phyloP scores from a whole-genome alignment of 1,140 invertebrate species.

The Drosophila parvula region DNA sequence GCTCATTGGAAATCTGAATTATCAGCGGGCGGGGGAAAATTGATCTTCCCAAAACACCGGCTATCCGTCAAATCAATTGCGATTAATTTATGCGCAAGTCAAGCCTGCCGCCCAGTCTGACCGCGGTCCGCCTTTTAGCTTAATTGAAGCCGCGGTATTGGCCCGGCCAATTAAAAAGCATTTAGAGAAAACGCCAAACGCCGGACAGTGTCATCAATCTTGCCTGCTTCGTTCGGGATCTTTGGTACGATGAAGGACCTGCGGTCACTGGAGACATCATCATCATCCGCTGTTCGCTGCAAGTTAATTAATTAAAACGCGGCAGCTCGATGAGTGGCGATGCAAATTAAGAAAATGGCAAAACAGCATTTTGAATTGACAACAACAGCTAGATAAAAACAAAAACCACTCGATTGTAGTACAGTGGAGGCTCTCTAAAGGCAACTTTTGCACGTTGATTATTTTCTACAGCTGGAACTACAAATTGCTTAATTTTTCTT shows the following conservation, averaged over 20 bases:
- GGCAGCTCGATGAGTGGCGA: slow-evolving; percentile 51
- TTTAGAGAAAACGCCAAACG: slow-evolving; percentile 64
- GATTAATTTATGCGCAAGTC: slow-evolving; percentile 66
- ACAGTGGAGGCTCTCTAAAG: slow-evolving; percentile 6
- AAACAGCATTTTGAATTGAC: slow-evolving; percentile 56
- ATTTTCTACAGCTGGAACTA: too few relatives aligned
- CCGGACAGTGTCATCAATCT: slow-evolving; percentile 70
- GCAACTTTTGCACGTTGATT: not conserved
- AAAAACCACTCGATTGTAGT: slow-evolving; percentile 2
- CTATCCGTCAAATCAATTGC: slow-evolving; percentile 52
- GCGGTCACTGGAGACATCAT: slow-evolving; percentile 64
- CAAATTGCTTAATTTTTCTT: too few relatives aligned
- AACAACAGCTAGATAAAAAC: slow-evolving; percentile 18
- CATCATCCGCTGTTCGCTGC: slow-evolving; percentile 22
- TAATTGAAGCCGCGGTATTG: slow-evolving; percentile 63
- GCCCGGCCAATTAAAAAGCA: slow-evolving; percentile 70
- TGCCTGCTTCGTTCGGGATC: slow-evolving; percentile 24
- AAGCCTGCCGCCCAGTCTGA: slow-evolving; percentile 8
- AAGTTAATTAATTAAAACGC: slow-evolving; percentile 58
- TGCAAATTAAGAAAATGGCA: slow-evolving; percentile 83
- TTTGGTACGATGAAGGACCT: slow-evolving; percentile 57
- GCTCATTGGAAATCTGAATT: slow-evolving; percentile 47
- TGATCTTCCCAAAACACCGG: slow-evolving; percentile 30
- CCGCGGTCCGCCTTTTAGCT: slow-evolving; percentile 57
- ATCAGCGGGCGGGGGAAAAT: slow-evolving; percentile 4